phyloP scores from a whole-genome alignment of 2,888 invertebrate genomes.

The Venusia cambrica region DNA sequence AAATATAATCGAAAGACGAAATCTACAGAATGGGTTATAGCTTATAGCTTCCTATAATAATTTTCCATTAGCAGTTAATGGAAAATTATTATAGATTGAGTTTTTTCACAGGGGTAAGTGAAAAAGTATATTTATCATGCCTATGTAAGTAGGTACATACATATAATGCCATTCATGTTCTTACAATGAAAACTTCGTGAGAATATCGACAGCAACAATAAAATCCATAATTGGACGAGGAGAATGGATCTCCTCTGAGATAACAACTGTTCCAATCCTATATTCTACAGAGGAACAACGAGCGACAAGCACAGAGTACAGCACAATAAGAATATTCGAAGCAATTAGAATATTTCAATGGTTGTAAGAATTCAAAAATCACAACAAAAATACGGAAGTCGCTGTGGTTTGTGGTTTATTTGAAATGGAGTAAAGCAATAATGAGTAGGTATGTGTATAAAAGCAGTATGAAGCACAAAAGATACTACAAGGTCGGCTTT shows the following conservation, averaged over 20 bases:
- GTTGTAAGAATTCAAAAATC: constrained; percentile 53
- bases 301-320: too few relatives aligned
- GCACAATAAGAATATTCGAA: too few relatives aligned
- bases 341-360: constrained; percentile 26
- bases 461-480: constrained; percentile 33
- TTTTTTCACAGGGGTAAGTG: too few relatives aligned
- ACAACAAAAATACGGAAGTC: constrained; percentile 58
- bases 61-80: too few relatives aligned
- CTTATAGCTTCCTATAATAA: too few relatives aligned
- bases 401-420: constrained; percentile 60
- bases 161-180: neutral
- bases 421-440: constrained; percentile 38
- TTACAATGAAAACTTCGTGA: constrained; percentile 22
- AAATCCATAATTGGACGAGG: constrained; percentile 21
- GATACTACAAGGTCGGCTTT: constrained; percentile 34
- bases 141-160: too few relatives aligned
- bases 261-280: constrained; percentile 6
- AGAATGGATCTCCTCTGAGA: constrained; percentile 25
- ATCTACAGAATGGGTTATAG: too few relatives aligned
- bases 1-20: too few relatives aligned
- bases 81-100: too few relatives aligned
- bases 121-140: too few relatives aligned
- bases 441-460: constrained; percentile 31
- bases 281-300: neutral
- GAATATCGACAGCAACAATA: constrained; percentile 27